Evolutionary conservation across 1,140 invertebrate species (phyloP).

Genomic region (Drosophila kikkawai): DNA sequence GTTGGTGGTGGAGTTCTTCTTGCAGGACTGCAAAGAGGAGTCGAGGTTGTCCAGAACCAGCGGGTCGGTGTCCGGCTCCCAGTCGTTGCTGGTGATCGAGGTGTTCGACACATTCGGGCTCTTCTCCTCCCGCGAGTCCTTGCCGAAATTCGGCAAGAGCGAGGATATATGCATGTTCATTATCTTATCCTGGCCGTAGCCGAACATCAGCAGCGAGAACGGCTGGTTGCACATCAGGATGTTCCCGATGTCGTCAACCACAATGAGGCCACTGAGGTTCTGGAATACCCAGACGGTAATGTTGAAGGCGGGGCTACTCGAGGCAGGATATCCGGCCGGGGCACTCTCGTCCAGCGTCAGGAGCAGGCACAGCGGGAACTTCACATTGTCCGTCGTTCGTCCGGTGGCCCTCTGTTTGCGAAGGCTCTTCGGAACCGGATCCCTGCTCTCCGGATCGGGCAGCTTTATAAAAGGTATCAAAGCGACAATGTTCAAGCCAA

Average conservation of each 20-base stretch:
- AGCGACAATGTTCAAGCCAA: constrained; percentile 85
- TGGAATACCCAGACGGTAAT: constrained; percentile 87
- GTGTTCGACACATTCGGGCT: constrained; percentile 86
- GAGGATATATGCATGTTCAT: constrained; percentile 87
- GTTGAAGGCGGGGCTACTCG: constrained; percentile 77
- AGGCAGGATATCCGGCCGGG: constrained; percentile 22
- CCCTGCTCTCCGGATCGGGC: constrained; percentile 81
- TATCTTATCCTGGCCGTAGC: constrained; percentile 87
- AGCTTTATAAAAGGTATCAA: constrained; percentile 86
- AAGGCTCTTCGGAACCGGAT: constrained; percentile 84
- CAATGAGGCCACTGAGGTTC: constrained; percentile 89
- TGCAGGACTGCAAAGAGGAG: constrained; percentile 42
- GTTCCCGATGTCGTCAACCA: constrained; percentile 87
- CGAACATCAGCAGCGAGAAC: constrained; percentile 89
- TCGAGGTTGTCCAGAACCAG: constrained; percentile 45
- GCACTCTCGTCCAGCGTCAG: constrained; percentile 69
- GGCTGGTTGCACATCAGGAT: constrained; percentile 89
- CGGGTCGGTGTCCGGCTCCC: constrained; percentile 69
- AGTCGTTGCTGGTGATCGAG: constrained; percentile 86
- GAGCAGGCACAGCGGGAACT: constrained; percentile 88
- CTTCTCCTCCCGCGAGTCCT: constrained; percentile 80
- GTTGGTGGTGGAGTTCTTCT: constrained; percentile 19
- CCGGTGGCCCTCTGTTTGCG: constrained; percentile 88
- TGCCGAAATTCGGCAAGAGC: constrained; percentile 86
- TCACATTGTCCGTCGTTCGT: constrained; percentile 87